Conservation (phyloP, 2,888 invertebrate species). For the Drosophila histrio region DNA sequence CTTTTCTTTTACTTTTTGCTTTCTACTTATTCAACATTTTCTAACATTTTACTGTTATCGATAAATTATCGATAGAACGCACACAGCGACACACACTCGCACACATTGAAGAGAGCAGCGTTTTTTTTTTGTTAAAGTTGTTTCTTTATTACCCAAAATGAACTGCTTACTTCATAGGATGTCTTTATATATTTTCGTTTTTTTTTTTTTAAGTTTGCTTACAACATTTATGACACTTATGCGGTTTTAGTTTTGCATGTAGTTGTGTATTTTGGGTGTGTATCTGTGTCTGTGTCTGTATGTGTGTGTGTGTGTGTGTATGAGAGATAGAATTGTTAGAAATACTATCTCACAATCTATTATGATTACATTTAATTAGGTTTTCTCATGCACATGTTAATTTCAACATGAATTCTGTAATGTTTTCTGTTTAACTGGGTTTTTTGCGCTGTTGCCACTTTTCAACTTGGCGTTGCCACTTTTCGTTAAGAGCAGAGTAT, state of each 20-base stretch:
- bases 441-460: background rate
- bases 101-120: constrained; percentile 15
- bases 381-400: constrained; percentile 12
- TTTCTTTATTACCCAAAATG: constrained; percentile 71
- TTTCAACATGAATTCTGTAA: background rate
- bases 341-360: constrained; percentile 5
- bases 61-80: constrained; percentile 18
- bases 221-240: constrained; percentile 64
- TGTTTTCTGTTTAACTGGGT: background rate
- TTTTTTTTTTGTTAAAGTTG: constrained; percentile 48
- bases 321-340: constrained; percentile 14
- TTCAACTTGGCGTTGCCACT: background rate
- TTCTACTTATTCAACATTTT: background rate
- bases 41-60: background rate
- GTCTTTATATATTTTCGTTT: constrained; percentile 10
- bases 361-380: constrained; percentile 11
- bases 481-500: too few relatives aligned
- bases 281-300: constrained; percentile 11
- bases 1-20: background rate
- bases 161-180: constrained; percentile 58
- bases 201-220: constrained; percentile 38
- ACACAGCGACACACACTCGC: constrained; percentile 3
- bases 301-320: constrained; percentile 15
- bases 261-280: too few relatives aligned
- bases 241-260: constrained; percentile 33